Base-by-base conservation (phyloP, 2,113 vertebrate species). In the Pteropus alecto region DNA sequence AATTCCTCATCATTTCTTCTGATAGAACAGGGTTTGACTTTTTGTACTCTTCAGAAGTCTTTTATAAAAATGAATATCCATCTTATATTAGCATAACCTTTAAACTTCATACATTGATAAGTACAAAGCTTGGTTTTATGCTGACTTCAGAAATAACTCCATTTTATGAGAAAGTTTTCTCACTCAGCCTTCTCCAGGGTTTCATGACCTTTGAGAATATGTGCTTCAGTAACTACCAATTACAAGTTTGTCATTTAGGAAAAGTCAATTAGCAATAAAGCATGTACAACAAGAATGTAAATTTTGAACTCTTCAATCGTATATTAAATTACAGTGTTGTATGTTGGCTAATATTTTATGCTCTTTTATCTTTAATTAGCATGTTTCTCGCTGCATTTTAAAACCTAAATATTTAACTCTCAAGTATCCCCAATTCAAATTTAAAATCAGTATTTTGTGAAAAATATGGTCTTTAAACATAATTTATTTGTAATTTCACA, bases 51-150 rank as follows among this genome's bases (percentile, higher is more conserved):
- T 94, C 14, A 82, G 21, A 93, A 91, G 43, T 33, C 22, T 95
- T 94, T 81, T 96, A 67, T 71, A 33, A 87, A 84, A 93, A 68
- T 82, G 79, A 90, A 70, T 87, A 87, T 73, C n/a, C 11, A 33
- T 83, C 95, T 87, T 92, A 5, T 81, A 88, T 95, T 95, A 95
- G 70, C 93, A 94, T 95, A 95, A 87, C 56, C 89, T 95, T 97
- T 96, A 92, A 94, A 96, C 74, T 90, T 95, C 67, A 22, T 51
- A 97, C 86, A 21, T 46, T 93, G 76, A 94, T 56, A 73, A 97
- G 74, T 89, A 86, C 46, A 89, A 95, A 97, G 93, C 24, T 48
- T 65, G n/a, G 22, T 81, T 98, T 97, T 90, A 68, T 97, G 67
- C 90, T 95, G 94, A 97, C 84, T 97, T 97, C n/a, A 95, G 91